A percentile compares a stretch with the other conserved stretches of the same genome.
These are phyloP conservation scores for Takifugu ocellatus DNA, from an alignment of 2,797 vertebrate species.

Conservation along the genomic window DNA sequence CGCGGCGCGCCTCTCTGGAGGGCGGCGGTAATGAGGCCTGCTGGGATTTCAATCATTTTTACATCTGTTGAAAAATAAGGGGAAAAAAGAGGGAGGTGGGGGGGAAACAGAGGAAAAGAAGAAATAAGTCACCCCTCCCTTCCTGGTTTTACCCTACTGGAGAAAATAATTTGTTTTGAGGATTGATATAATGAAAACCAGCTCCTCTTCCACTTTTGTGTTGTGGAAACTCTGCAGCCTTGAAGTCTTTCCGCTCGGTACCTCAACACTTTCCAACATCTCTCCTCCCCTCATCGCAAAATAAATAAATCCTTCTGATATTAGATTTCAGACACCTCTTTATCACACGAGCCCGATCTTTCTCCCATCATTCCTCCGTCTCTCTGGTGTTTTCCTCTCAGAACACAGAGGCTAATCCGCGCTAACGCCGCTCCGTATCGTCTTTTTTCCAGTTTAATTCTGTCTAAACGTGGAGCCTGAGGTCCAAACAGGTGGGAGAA, in stretches of 20 bases:
- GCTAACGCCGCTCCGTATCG: background rate
- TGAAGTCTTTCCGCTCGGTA: conserved; percentile 60
- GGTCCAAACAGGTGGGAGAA: conserved; percentile 6
- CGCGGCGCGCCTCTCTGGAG: conserved; percentile 72
- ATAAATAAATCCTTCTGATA: conserved; percentile 81
- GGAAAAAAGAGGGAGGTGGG: conserved; percentile 45
- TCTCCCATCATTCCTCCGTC: conserved; percentile 40
- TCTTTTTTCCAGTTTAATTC: conserved; percentile 14
- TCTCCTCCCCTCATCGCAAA: conserved; percentile 47
- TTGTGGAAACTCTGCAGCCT: conserved; percentile 63
- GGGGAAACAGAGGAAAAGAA: conserved; percentile 58
- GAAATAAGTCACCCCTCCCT: conserved; percentile 46
- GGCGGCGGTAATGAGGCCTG: conserved; percentile 88
- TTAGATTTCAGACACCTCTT: conserved; percentile 71
- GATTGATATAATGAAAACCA: conserved; percentile 71
- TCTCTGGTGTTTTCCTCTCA: conserved; percentile 36
- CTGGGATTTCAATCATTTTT: conserved; percentile 88
- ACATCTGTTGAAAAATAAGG: conserved; percentile 80
- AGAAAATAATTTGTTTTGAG: conserved; percentile 73
- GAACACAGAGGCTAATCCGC: conserved; percentile 20
- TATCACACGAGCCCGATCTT: conserved; percentile 50
- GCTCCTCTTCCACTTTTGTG: conserved; percentile 52
- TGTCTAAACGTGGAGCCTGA: conserved; percentile 6
- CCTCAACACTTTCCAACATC: conserved; percentile 55
- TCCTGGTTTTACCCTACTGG: conserved; percentile 6